Conservation (phyloP, 2,113 vertebrate genomes). For the Panthera leo region DNA sequence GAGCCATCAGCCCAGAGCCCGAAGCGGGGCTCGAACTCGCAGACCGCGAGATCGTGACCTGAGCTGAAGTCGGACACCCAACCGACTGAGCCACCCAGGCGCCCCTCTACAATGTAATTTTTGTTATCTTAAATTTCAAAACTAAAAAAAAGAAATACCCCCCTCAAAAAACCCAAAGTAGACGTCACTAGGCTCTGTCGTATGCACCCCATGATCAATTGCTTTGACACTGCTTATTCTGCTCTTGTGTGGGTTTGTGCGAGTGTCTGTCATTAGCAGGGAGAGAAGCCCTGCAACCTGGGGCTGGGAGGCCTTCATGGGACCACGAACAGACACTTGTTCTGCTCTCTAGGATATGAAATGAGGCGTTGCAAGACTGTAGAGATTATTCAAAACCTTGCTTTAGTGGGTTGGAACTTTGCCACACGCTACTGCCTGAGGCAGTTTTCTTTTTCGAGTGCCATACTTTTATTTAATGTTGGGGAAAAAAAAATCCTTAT, state of each 20-base stretch:
- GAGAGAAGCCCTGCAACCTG: background rate
- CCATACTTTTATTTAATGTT: slow-evolving; percentile 17
- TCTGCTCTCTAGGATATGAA: slow-evolving; percentile 28
- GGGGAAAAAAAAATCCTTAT: background rate
- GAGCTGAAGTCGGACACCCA: no score
- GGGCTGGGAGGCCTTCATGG: background rate
- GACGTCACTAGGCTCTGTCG: background rate
- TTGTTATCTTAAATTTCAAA: slow-evolving; percentile 26
- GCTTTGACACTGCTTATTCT: no score
- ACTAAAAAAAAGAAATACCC: background rate
- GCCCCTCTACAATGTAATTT: background rate
- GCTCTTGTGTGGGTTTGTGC: no score
- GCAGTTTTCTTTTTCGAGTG: background rate
- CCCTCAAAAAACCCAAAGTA: background rate
- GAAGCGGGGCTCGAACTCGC: no score
- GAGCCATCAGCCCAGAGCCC: no score
- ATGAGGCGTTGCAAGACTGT: background rate
- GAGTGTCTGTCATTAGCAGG: background rate
- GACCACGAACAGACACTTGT: background rate
- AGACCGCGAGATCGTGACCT: no score
- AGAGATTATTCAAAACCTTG: slow-evolving; percentile 1
- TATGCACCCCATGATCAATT: accelerated
- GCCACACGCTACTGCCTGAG: background rate
- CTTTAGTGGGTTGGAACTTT: background rate
- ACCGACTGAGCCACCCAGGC: no score